phyloP scores from a whole-genome alignment of 2,113 vertebrate genomes.

The Ellobius talpinus region DNA sequence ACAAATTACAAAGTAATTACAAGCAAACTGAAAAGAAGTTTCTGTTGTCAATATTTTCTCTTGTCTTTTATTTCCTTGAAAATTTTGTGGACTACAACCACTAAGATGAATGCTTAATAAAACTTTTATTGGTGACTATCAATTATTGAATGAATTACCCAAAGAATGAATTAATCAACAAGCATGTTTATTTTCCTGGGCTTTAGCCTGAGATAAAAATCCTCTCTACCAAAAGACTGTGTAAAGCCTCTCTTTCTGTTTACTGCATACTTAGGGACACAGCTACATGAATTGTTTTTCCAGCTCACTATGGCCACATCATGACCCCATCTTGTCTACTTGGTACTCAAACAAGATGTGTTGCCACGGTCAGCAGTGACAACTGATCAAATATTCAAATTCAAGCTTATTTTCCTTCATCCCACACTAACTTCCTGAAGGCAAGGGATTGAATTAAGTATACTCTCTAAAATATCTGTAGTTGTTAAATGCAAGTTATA shows the following conservation, averaged over 20 bases:
- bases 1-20: slow-evolving; percentile 50
- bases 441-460: not conserved
- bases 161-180: not conserved
- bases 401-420: not conserved
- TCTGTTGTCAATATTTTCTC: not conserved
- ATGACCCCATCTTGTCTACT: not conserved
- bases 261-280: not conserved
- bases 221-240: not conserved
- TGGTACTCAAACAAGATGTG: not conserved
- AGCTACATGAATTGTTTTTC: slow-evolving; percentile 9
- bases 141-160: not conserved
- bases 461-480: not conserved
- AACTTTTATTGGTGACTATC: not conserved
- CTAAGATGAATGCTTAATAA: slow-evolving; percentile 29
- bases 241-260: not conserved
- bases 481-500: not conserved
- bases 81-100: not conserved
- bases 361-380: not conserved
- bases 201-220: slow-evolving; percentile 49
- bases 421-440: not conserved
- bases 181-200: not conserved
- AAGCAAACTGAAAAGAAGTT: slow-evolving; percentile 30
- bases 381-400: not conserved
- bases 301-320: not conserved
- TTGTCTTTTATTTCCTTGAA: slow-evolving; percentile 2